Evolutionary conservation across 2,797 vertebrate genomes (phyloP).

Genomic region (Eulemur albifrons): DNA sequence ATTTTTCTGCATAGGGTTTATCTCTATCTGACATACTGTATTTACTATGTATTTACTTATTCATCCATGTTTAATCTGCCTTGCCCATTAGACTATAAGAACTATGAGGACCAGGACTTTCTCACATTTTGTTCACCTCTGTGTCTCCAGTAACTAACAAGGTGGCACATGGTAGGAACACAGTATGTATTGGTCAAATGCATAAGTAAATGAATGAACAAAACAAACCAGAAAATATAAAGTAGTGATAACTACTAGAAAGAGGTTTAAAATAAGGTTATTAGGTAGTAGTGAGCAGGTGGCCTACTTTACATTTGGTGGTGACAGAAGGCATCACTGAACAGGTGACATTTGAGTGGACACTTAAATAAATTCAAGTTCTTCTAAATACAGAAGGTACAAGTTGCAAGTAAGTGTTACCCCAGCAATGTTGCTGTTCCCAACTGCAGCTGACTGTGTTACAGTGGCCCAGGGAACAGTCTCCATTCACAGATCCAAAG

Average conservation of each 20-base stretch:
- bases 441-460: accelerated
- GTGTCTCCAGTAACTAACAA: background rate
- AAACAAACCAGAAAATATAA: background rate
- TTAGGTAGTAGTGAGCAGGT: background rate
- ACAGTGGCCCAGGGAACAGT: background rate
- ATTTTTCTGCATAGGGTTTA: background rate
- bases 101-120: background rate
- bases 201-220: background rate
- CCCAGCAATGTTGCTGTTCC: background rate
- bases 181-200: background rate
- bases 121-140: background rate
- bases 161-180: background rate
- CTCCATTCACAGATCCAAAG: background rate
- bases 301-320: background rate
- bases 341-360: background rate
- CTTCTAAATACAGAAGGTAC: background rate
- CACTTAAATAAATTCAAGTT: background rate
- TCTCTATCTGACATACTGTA: background rate
- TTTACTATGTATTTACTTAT: background rate
- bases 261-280: background rate
- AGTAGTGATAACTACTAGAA: background rate
- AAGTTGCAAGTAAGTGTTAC: background rate
- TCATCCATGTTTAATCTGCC: background rate
- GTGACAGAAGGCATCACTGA: background rate
- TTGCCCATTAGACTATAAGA: background rate